Percentiles rank a stretch among this genome's conserved stretches.
Evolutionary conservation across 1,140 invertebrate species (phyloP).

Genomic region (Magallana angulata): DNA sequence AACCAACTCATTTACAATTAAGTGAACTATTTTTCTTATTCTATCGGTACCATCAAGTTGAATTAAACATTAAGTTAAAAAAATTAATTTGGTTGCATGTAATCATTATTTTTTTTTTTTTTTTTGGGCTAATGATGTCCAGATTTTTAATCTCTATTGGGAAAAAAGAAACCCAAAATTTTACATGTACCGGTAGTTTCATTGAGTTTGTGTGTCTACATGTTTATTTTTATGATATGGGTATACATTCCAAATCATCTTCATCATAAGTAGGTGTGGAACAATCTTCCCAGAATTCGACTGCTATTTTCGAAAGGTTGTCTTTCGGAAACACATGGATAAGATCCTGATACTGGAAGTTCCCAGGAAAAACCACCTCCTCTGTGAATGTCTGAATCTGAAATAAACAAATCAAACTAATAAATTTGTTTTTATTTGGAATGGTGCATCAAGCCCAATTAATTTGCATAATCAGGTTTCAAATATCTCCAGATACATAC

Average conservation of each 20-base stretch:
- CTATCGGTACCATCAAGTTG: no score
- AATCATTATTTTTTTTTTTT: no score
- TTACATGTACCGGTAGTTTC: background rate
- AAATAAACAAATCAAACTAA: background rate
- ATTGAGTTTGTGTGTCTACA: background rate
- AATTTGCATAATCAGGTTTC: no score
- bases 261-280: conserved; percentile 25
- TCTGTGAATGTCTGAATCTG: conserved; percentile 14
- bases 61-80: no score
- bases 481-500: no score
- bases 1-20: no score
- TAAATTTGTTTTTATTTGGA: background rate
- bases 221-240: background rate
- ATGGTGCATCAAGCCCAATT: no score
- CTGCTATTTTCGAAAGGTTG: background rate
- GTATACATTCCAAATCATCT: conserved; percentile 42
- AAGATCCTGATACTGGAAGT: conserved; percentile 30
- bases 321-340: conserved; percentile 4
- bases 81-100: no score
- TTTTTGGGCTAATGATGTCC: no score
- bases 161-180: no score
- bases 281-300: conserved; percentile 31
- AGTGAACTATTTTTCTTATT: no score
- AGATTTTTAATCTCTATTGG: no score
- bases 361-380: conserved; percentile 19